These are phyloP conservation scores for Egretta garzetta DNA, from an alignment of 2,113 vertebrate species.

Conservation along the genomic window DNA sequence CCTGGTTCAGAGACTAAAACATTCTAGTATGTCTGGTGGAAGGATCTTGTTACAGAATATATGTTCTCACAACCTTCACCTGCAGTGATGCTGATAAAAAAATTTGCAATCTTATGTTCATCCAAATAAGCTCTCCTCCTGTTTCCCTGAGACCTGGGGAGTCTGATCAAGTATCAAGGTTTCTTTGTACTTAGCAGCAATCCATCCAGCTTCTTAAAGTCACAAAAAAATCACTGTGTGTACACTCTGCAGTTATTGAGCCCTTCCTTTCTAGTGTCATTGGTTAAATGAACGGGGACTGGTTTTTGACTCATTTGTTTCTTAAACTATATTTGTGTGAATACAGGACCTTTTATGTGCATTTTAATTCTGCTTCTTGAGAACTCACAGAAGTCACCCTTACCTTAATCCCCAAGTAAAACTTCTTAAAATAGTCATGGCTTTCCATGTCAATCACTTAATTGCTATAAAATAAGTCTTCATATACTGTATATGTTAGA, in stretches of 20 bases:
- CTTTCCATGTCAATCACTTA: neutral
- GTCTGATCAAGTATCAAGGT: neutral
- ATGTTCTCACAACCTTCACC: slow-evolving; percentile 4
- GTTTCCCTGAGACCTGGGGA: neutral
- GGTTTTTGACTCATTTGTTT: neutral
- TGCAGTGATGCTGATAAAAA: slow-evolving; percentile 8
- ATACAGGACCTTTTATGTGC: neutral
- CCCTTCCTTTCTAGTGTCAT: neutral
- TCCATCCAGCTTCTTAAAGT: neutral
- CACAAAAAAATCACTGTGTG: neutral
- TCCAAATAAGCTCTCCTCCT: neutral
- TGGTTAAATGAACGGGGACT: neutral
- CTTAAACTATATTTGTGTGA: neutral
- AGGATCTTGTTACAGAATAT: neutral
- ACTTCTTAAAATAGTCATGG: neutral
- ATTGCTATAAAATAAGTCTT: neutral
- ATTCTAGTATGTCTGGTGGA: neutral
- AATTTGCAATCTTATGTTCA: neutral
- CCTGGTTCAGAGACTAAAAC: neutral
- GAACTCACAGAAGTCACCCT: neutral
- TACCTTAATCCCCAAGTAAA: neutral
- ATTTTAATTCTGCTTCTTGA: neutral
- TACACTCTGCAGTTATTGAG: neutral
- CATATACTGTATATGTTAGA: neutral
- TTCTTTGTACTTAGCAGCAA: neutral